A percentile compares a stretch with the other conserved stretches of the same genome.
phyloP scores from a whole-genome alignment of 2,888 invertebrate genomes.

The Drosophila gaucha region DNA sequence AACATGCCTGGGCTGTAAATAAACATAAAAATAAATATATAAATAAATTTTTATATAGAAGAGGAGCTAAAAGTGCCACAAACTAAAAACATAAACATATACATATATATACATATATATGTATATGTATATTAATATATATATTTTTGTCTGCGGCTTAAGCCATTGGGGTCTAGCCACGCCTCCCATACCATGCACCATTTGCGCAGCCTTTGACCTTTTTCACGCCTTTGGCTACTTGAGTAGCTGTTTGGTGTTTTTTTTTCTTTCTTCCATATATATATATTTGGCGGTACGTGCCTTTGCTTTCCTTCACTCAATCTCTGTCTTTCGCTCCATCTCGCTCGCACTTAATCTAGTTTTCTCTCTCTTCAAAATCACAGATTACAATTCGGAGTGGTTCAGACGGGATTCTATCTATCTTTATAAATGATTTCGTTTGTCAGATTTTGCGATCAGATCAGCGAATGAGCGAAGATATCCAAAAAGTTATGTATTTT shows the following conservation, averaged over 20 bases:
- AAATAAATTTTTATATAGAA: slow-evolving; percentile 6
- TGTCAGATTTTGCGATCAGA: no score
- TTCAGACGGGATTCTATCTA: no score
- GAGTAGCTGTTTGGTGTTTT: slow-evolving; percentile 61
- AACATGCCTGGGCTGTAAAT: slow-evolving; percentile 18
- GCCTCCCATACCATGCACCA: slow-evolving; percentile 7
- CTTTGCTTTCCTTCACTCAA: slow-evolving; percentile 7
- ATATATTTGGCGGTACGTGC: slow-evolving; percentile 34
- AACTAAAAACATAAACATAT: background rate
- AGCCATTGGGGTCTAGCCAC: slow-evolving; percentile 24
- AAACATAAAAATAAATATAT: slow-evolving; percentile 5
- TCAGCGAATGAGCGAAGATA: no score
- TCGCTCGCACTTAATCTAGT: background rate
- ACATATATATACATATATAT: background rate
- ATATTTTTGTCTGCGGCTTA: slow-evolving; percentile 38
- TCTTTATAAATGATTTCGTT: no score
- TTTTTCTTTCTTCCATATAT: background rate
- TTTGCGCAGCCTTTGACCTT: slow-evolving; percentile 71
- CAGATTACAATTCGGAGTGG: no score
- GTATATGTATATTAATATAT: background rate
- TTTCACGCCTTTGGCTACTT: slow-evolving; percentile 76
- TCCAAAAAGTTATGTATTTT: no score
- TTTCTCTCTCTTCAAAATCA: background rate
- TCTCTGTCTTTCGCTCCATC: background rate
- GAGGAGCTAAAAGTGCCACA: no score